phyloP scores from a whole-genome alignment of 2,113 vertebrate genomes.

The Nasalis larvatus region DNA sequence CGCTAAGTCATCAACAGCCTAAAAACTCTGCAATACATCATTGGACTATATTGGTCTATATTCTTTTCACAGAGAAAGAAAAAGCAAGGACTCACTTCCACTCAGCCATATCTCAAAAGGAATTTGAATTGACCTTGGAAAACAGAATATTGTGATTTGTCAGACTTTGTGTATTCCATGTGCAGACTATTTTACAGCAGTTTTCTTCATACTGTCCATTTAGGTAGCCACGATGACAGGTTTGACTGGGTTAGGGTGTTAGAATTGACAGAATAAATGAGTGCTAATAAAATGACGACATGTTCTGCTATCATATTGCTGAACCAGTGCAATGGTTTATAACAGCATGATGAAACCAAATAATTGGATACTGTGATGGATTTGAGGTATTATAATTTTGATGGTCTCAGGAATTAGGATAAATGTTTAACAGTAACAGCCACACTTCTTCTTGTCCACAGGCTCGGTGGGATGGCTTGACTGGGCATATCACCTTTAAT shows the following conservation, averaged over 20 bases:
- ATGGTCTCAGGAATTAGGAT: background rate
- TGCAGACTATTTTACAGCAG: background rate
- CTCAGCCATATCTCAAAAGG: background rate
- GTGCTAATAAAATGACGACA: conserved; percentile 5
- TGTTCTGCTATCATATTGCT: background rate
- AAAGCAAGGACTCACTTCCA: rapidly evolving
- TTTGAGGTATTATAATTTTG: rapidly evolving
- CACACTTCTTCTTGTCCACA: conserved; percentile 76
- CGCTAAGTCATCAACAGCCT: background rate
- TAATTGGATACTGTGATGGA: background rate
- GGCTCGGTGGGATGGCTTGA: conserved; percentile 96
- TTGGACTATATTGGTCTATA: background rate
- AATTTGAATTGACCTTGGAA: background rate
- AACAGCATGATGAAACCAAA: background rate
- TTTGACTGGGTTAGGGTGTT: background rate
- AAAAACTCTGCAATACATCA: background rate
- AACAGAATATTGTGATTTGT: background rate
- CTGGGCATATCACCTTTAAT: conserved; percentile 96
- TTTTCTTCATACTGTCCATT: background rate
- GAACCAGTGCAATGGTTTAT: background rate
- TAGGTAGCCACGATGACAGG: background rate
- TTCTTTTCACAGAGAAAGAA: background rate
- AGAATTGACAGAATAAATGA: conserved; percentile 27
- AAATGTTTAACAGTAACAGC: conserved; percentile 25
- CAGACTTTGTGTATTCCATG: background rate